A percentile compares a stretch with the other conserved stretches of the same genome.
Conservation (phyloP, 2,797 vertebrate species). For the Trichosurus vulpecula region DNA sequence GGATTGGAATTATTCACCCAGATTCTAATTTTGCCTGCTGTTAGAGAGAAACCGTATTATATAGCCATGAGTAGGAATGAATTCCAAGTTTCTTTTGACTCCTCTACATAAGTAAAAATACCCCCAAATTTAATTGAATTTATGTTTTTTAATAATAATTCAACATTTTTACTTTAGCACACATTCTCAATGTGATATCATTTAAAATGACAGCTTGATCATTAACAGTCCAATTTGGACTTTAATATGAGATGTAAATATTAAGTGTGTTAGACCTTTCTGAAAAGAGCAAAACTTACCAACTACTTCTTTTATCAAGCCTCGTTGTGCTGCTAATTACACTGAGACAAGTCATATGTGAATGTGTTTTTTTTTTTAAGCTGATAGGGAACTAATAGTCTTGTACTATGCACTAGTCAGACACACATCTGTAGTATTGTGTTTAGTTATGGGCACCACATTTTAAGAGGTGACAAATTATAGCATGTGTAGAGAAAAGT, state of each 20-base stretch:
- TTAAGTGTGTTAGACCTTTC: slow-evolving; percentile 28
- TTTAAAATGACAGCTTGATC: slow-evolving; percentile 16
- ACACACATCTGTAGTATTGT: not conserved
- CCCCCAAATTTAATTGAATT: slow-evolving; percentile 35
- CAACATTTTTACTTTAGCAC: not conserved
- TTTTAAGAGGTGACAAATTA: not conserved
- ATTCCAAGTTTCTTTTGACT: slow-evolving; percentile 40
- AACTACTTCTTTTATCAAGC: not conserved
- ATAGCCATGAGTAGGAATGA: slow-evolving; percentile 6
- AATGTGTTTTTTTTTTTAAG: not conserved
- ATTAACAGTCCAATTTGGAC: slow-evolving; percentile 20
- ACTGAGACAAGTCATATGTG: not conserved
- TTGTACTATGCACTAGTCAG: not conserved
- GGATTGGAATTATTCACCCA: not conserved
- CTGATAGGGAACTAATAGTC: not conserved
- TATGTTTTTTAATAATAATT: slow-evolving; percentile 20
- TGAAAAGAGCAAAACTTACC: slow-evolving; percentile 30
- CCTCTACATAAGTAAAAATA: not conserved
- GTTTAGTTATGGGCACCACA: not conserved
- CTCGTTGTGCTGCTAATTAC: not conserved
- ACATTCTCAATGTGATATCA: not conserved
- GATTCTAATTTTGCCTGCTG: slow-evolving; percentile 21
- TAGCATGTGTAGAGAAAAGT: not conserved
- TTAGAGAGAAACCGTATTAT: not conserved
- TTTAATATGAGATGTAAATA: slow-evolving; percentile 37